These are phyloP conservation scores for Tribolium madens DNA, from an alignment of 1,140 invertebrate species.

Conservation along the genomic window DNA sequence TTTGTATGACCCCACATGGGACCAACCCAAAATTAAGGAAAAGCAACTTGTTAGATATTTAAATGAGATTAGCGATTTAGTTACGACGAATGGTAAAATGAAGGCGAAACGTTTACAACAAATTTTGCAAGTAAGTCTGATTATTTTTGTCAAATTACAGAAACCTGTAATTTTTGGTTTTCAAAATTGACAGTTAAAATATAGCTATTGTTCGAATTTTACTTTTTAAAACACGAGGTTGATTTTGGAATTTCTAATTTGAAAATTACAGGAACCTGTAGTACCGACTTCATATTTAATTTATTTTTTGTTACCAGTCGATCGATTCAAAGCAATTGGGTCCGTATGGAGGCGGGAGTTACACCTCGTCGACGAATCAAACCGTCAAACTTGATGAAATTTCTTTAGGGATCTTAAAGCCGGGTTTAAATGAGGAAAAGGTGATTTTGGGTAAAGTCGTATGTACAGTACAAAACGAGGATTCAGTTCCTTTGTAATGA, in stretches of 20 bases:
- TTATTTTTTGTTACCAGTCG: slow-evolving; percentile 61
- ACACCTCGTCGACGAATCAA: slow-evolving; percentile 68
- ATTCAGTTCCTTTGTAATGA: slow-evolving; percentile 81
- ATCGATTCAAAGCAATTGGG: slow-evolving; percentile 73
- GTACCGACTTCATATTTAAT: background rate
- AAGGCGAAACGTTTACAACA: slow-evolving; percentile 78
- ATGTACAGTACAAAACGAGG: slow-evolving; percentile 80
- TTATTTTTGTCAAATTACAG: background rate
- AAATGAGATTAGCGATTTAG: slow-evolving; percentile 73
- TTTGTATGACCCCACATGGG: slow-evolving; percentile 81
- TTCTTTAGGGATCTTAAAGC: slow-evolving; percentile 68
- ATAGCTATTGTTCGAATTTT: no score
- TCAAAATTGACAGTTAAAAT: no score
- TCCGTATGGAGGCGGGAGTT: slow-evolving; percentile 72
- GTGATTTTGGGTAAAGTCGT: slow-evolving; percentile 85
- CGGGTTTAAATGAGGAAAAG: slow-evolving; percentile 75
- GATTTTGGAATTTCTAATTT: background rate
- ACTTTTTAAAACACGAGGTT: no score
- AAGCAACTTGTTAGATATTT: slow-evolving; percentile 77
- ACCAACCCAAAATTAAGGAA: slow-evolving; percentile 73
- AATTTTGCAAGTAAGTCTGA: slow-evolving; percentile 70
- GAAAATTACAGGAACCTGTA: background rate
- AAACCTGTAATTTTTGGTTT: background rate
- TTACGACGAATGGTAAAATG: slow-evolving; percentile 79
- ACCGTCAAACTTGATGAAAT: slow-evolving; percentile 69